These are phyloP conservation scores for Shinisaurus crocodilurus DNA, from an alignment of 2,113 vertebrate genomes.

Conservation along the genomic window DNA sequence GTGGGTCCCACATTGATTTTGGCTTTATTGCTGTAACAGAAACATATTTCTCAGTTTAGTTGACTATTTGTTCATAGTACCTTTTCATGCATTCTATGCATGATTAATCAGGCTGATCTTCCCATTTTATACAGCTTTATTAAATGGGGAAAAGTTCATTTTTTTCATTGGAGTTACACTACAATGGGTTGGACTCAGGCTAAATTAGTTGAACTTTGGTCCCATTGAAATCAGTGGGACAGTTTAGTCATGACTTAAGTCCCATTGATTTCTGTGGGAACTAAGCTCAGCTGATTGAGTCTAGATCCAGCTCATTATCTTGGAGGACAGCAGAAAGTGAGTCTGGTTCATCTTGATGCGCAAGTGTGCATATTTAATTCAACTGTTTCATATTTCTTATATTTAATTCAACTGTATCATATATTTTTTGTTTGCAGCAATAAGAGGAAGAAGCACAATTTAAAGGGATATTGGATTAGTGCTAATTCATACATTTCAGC, in stretches of 20 bases:
- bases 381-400: background rate
- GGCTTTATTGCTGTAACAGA: background rate
- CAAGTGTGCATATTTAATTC: background rate
- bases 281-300: background rate
- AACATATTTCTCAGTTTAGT: background rate
- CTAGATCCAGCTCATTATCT: background rate
- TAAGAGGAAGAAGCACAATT: background rate
- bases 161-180: background rate
- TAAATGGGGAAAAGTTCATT: background rate
- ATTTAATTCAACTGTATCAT: background rate
- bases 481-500: background rate
- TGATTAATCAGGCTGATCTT: background rate
- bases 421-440: background rate
- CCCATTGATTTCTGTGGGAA: background rate
- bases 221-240: background rate
- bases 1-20: slow-evolving; percentile 71
- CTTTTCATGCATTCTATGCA: background rate
- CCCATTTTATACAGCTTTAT: background rate
- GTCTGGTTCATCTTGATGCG: background rate
- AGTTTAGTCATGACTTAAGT: background rate
- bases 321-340: background rate
- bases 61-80: background rate
- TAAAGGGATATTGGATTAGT: background rate
- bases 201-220: background rate
- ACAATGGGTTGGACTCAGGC: background rate